Base-by-base conservation (phyloP, 2,888 invertebrate genomes). In the Drosophila putrida region DNA sequence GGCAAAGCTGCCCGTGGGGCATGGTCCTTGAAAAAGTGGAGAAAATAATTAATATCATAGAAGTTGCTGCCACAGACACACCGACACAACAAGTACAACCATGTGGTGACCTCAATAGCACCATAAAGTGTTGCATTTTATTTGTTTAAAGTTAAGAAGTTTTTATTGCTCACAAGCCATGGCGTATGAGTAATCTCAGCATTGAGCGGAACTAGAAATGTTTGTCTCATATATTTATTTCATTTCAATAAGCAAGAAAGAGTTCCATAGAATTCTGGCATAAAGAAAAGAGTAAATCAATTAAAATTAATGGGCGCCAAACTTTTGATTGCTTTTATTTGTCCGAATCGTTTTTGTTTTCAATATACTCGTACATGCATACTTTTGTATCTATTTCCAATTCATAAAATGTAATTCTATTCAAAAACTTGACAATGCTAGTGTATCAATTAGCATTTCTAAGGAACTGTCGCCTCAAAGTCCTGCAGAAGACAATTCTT, bases 1-100 rank as follows among this genome's bases (percentile, higher is more conserved):
- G 46, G 93, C 91, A 83, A 94, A 94, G 49, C 93, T 93, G 78
- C 94, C 94, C 91, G 85, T 91, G 90, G 94, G 93, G 82, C 94
- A 94, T 41, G 92, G 90, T 76, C 93, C 94, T 94, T 84, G 63
- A 69, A 47, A 38, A 35, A 43, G 49, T 20, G 15, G 39, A 33
- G 44, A 72, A 73, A 65, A 69, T 70, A 78, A 75, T 74, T 53
- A 72, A 65, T 58, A 70, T 28, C 33, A 33, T 49, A 38, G 50
- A 20, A 43, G 39, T 38, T 49, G 38, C 25, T 28, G 43, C 20
- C 50, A 39, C 53, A 62, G 57, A 46, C 54, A 49, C 50, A 39
- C 53, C 60, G 57, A 46, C 54, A 49, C 36, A 39, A 69, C 53
- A 66, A 47, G 9, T 13, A 13, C 27, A 39, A 46, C 15, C 6